phyloP scores from a whole-genome alignment of 2,113 vertebrate genomes.

The Leucopsar rothschildi region DNA sequence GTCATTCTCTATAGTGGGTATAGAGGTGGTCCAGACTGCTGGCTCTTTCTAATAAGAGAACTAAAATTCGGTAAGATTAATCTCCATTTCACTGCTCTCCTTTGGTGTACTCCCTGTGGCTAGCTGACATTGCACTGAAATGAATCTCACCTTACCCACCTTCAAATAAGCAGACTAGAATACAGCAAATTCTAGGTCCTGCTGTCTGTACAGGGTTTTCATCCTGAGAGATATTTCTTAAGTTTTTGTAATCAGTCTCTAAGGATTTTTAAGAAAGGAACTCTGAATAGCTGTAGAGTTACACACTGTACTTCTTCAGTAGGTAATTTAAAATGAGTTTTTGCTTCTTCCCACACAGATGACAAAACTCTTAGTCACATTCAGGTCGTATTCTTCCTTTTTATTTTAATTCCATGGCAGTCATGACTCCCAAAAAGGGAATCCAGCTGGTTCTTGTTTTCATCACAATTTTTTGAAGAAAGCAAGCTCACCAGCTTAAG shows the following conservation, averaged over 20 bases:
- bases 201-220: not conserved
- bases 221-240: not conserved
- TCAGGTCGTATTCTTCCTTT: not conserved
- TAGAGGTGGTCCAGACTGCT: not conserved
- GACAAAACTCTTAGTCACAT: constrained; percentile 5
- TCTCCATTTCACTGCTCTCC: not conserved
- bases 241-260: not conserved
- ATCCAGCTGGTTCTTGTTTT: not conserved
- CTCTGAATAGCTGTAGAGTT: constrained; percentile 1
- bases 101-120: not conserved
- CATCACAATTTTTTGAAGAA: not conserved
- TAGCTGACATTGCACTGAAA: not conserved
- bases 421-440: not conserved
- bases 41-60: not conserved
- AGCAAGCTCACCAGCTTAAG: not conserved
- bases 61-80: not conserved
- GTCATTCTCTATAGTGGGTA: not conserved
- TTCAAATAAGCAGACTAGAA: not conserved
- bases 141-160: not conserved
- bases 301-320: not conserved
- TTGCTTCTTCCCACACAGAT: constrained; percentile 8
- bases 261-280: not conserved
- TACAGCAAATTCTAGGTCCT: not conserved
- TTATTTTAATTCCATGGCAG: not conserved
- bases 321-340: constrained; percentile 10